Evolutionary conservation across 2,113 vertebrate species (phyloP).

Genomic region (Rhinolophus sinicus): DNA sequence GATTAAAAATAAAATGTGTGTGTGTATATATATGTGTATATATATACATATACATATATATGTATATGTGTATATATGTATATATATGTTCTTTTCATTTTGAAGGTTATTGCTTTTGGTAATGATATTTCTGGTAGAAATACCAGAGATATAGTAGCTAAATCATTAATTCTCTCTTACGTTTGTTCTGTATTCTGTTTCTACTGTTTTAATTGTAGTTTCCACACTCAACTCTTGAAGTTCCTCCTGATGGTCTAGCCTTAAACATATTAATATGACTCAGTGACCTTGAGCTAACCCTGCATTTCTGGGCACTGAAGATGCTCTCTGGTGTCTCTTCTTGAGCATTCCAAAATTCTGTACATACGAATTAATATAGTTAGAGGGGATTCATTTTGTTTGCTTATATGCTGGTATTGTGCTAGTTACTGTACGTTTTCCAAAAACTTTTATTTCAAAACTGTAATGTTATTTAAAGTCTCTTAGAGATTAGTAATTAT

Average conservation of each 20-base stretch:
- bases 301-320: background rate
- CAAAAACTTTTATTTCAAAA: background rate
- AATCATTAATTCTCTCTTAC: background rate
- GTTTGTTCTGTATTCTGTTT: background rate
- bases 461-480: background rate
- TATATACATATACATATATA: too few relatives aligned
- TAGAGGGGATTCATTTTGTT: background rate
- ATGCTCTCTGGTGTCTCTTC: background rate
- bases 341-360: background rate
- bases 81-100: constrained; percentile 8
- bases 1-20: background rate
- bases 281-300: background rate
- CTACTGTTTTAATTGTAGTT: background rate
- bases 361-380: background rate
- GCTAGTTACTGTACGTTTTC: background rate
- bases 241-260: background rate
- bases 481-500: constrained; percentile 8
- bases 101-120: background rate
- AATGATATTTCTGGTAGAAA: background rate
- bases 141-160: background rate
- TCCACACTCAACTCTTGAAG: background rate
- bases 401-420: background rate
- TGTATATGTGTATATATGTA: background rate
- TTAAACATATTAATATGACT: background rate
- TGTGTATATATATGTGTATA: too few relatives aligned